These are phyloP conservation scores for Halcyon malimbica DNA, from an alignment of 2,113 vertebrate species.

Conservation along the genomic window DNA sequence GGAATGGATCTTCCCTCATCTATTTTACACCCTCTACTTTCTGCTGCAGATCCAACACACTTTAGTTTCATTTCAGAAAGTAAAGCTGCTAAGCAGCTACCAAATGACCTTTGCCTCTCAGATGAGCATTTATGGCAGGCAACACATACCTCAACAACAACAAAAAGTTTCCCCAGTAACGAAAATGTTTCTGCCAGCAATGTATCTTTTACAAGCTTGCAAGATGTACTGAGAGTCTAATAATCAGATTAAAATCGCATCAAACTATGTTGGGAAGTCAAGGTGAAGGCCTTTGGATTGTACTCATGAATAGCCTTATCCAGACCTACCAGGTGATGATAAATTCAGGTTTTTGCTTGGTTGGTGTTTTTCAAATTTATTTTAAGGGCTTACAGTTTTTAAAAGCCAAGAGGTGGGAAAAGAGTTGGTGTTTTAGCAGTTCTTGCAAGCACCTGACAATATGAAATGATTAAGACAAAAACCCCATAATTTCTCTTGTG, in stretches of 20 bases:
- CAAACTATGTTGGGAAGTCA: slow-evolving; percentile 57
- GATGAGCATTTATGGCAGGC: slow-evolving; percentile 63
- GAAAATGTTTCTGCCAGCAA: slow-evolving; percentile 57
- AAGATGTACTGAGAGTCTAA: slow-evolving; percentile 58
- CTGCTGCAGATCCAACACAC: background rate
- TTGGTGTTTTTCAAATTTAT: slow-evolving; percentile 55
- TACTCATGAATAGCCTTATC: slow-evolving; percentile 55
- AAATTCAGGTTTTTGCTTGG: slow-evolving; percentile 53
- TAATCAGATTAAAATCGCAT: slow-evolving; percentile 75
- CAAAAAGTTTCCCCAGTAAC: slow-evolving; percentile 56
- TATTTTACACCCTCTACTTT: background rate
- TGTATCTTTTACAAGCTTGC: slow-evolving; percentile 72
- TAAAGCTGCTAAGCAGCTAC: slow-evolving; percentile 64
- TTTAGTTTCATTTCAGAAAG: slow-evolving; percentile 65
- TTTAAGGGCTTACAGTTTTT: slow-evolving; percentile 36
- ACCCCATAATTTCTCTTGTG: accelerated
- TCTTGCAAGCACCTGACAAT: background rate
- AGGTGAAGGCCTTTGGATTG: slow-evolving; percentile 67
- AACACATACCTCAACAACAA: slow-evolving; percentile 61
- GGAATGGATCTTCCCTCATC: background rate
- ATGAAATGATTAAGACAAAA: background rate
- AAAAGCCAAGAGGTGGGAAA: slow-evolving; percentile 28
- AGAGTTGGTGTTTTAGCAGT: background rate
- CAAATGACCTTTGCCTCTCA: slow-evolving; percentile 65
- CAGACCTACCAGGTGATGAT: slow-evolving; percentile 51